phyloP scores from a whole-genome alignment of 2,888 invertebrate genomes.

The Chymomyza fuscimana region DNA sequence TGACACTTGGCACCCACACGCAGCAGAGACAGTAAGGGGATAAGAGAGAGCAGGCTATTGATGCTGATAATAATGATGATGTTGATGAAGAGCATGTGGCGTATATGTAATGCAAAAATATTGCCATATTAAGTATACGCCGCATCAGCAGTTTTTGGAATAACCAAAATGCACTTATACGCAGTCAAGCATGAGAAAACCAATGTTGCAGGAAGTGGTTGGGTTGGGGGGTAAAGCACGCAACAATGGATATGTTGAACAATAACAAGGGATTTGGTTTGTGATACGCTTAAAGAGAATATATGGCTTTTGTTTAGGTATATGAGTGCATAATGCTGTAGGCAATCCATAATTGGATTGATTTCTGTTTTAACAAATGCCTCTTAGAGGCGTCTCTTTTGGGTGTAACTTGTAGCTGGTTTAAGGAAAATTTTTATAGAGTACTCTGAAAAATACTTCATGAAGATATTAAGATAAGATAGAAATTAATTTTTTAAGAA shows the following conservation, averaged over 20 bases:
- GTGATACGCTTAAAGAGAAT: not conserved
- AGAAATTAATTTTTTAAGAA: too few relatives aligned
- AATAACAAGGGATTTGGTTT: not conserved
- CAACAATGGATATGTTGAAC: not conserved
- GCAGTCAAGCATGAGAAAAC: constrained; percentile 40
- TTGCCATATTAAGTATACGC: constrained; percentile 51
- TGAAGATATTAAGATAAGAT: too few relatives aligned
- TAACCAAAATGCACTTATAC: constrained; percentile 30
- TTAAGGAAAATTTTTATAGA: too few relatives aligned
- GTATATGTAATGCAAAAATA: constrained; percentile 54
- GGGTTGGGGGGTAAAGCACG: not conserved
- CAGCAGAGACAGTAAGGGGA: not conserved
- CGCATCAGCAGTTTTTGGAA: constrained; percentile 37
- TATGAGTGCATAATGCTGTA: not conserved
- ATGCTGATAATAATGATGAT: constrained; percentile 7
- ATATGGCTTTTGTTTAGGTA: not conserved
- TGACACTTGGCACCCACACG: constrained; percentile 4
- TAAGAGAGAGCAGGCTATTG: not conserved
- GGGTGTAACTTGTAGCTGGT: too few relatives aligned
- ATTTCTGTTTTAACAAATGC: too few relatives aligned
- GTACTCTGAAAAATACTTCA: too few relatives aligned
- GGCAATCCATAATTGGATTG: too few relatives aligned
- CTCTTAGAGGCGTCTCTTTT: too few relatives aligned
- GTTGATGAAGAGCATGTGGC: constrained; percentile 33
- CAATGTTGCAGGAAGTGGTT: constrained; percentile 7